These are phyloP conservation scores for Synergus japonicus DNA, from an alignment of 2,888 invertebrate species.

Conservation along the genomic window DNA sequence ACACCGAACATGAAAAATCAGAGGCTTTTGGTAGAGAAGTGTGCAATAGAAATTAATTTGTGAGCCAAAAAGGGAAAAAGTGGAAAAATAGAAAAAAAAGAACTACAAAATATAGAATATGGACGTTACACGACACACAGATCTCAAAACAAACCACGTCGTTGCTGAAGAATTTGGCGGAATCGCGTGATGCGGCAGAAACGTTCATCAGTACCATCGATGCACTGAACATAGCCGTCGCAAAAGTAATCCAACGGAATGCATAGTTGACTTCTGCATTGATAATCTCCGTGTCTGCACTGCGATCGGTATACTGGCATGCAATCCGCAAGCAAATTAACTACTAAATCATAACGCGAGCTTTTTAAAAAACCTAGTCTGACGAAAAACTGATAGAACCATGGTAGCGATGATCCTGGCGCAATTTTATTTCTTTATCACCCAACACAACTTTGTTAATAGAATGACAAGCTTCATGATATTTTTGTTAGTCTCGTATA, in stretches of 20 bases:
- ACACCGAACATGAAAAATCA: neutral
- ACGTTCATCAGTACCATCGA: constrained; percentile 83
- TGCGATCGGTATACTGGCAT: constrained; percentile 73
- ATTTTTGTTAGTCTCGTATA: constrained; percentile 34
- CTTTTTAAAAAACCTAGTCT: constrained; percentile 56
- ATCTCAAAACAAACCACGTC: constrained; percentile 75
- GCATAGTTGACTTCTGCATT: constrained; percentile 82
- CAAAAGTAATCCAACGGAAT: constrained; percentile 80
- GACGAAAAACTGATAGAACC: constrained; percentile 36
- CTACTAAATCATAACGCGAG: constrained; percentile 73
- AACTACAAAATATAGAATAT: constrained; percentile 44
- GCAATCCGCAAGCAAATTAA: constrained; percentile 76
- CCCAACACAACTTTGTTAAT: constrained; percentile 29
- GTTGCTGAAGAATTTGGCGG: constrained; percentile 71
- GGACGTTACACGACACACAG: constrained; percentile 76
- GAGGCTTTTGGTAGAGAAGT: neutral
- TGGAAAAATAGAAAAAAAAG: constrained; percentile 62
- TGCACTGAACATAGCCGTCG: constrained; percentile 82
- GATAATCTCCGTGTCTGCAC: constrained; percentile 78
- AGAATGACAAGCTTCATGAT: constrained; percentile 38
- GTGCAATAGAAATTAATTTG: constrained; percentile 20
- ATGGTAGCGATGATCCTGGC: constrained; percentile 41
- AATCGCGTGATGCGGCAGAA: constrained; percentile 80
- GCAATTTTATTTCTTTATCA: constrained; percentile 31
- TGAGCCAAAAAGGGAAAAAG: constrained; percentile 61